phyloP scores from a whole-genome alignment of 2,113 vertebrate species.

The Heliornis fulica region DNA sequence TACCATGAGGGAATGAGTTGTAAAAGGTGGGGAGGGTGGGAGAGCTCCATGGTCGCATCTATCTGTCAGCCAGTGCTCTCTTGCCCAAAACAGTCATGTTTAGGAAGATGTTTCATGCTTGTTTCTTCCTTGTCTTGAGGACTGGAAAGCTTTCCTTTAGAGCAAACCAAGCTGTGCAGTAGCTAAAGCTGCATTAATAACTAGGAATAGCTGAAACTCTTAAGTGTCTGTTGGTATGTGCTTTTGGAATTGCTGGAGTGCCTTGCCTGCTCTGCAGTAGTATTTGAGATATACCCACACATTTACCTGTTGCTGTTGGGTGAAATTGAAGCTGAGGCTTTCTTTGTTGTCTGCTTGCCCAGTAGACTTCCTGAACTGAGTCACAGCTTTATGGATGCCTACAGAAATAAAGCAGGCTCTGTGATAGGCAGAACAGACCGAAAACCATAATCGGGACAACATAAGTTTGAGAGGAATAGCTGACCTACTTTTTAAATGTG shows the following conservation, averaged over 20 bases:
- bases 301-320: neutral
- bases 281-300: neutral
- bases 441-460: neutral
- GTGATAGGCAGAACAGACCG: neutral
- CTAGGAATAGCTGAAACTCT: too few species aligned
- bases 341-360: neutral
- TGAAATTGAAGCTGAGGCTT: neutral
- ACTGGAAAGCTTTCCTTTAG: too few species aligned
- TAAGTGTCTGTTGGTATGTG: neutral
- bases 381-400: neutral
- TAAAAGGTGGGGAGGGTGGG: neutral
- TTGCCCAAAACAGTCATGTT: too few species aligned
- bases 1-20: neutral
- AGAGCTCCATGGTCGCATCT: neutral
- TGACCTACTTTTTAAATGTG: neutral
- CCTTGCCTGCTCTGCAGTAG: neutral
- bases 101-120: too few species aligned
- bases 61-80: too few species aligned
- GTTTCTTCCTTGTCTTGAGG: too few species aligned
- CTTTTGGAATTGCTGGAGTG: neutral
- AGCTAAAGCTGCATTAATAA: too few species aligned
- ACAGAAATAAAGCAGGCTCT: neutral
- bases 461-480: neutral
- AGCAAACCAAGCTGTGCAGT: too few species aligned
- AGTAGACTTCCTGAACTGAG: neutral